Evolutionary conservation across 1,140 invertebrate species (phyloP), one percentile per base, ranked within the genome.

Genomic region (Carcinoscorpius rotundicauda): DNA sequence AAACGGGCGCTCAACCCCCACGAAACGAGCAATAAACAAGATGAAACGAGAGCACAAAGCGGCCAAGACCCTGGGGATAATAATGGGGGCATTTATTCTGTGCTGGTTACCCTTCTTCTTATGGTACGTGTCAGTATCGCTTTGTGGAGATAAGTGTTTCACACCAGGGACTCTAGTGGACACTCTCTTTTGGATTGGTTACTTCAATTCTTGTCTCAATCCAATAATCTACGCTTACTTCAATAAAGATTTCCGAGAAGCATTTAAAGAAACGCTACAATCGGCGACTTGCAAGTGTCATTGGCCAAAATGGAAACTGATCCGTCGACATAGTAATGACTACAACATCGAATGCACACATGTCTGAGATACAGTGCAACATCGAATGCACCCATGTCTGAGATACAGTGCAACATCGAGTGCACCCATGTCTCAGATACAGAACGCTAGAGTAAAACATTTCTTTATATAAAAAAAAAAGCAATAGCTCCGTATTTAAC

Each of bases 211-310:
- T 4, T 93, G 93, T 50, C 81, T 97, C 58, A 98, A 98, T 80
- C 96, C 94, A 3, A 80, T 97, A 50, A 97, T 98, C 72, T 99
- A 99, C 80, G 94, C 94, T 64, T 98, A 98, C 79, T 98, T 98
- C 82, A 98, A 99, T 78, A 84, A 93, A 64, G 96, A 99, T 78
- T 99, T 99, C 80, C 83, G 95, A 76, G 90, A 94, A 77, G 95
- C 95, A 3, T 98, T 98, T 81, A 92, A 91, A 78, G 93, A 95
- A 75, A 97, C 92, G 0, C 78, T 97, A 65, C 84, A 90, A 70
- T 91, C 88, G 76, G 85, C 89, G 53, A 93, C 93, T 77, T 93
- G 90, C 78, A 70, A 70, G 55, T 73, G 71, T 63, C 29, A 29
- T 29, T 29, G 29, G 29, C 29, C 29, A 29, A 29, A 29, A 29